These are phyloP conservation scores for Sogatella furcifera DNA, from an alignment of 1,140 invertebrate genomes.

Conservation along the genomic window DNA sequence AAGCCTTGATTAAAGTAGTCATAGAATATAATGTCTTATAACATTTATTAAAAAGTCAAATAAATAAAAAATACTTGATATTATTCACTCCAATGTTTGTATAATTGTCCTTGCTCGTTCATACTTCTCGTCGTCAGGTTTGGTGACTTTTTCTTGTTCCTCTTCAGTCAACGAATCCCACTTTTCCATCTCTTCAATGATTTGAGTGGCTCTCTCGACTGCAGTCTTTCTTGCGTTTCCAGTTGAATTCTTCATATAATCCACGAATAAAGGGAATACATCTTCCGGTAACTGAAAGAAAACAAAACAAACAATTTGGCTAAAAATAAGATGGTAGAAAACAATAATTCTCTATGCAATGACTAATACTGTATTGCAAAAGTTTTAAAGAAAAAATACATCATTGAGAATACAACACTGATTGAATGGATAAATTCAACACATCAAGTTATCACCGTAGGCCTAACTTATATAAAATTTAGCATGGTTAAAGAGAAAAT, in stretches of 20 bases:
- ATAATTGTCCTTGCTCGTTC: constrained; percentile 23
- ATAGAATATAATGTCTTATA: too few relatives aligned
- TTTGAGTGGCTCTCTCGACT: constrained; percentile 13
- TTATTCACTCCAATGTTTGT: constrained; percentile 18
- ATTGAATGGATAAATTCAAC: too few relatives aligned
- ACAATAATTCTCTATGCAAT: too few relatives aligned
- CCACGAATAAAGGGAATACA: constrained; percentile 19
- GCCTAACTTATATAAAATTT: too few relatives aligned
- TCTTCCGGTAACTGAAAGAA: constrained; percentile 15
- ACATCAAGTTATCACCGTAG: too few relatives aligned
- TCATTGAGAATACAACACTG: too few relatives aligned
- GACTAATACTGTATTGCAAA: too few relatives aligned
- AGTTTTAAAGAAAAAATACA: too few relatives aligned
- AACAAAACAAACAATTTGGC: neutral
- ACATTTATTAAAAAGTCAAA: too few relatives aligned
- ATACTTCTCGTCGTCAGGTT: constrained; percentile 14
- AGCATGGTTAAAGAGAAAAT: too few relatives aligned
- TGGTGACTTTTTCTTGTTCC: neutral
- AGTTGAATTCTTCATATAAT: constrained; percentile 18
- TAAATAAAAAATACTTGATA: too few relatives aligned
- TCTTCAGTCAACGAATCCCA: neutral
- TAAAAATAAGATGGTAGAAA: neutral
- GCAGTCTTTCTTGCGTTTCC: constrained; percentile 15
- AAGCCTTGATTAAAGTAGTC: too few relatives aligned
- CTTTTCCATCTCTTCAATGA: constrained; percentile 16